Evolutionary conservation across 2,113 vertebrate genomes (phyloP).

Genomic region (Tragelaphus imberbis): DNA sequence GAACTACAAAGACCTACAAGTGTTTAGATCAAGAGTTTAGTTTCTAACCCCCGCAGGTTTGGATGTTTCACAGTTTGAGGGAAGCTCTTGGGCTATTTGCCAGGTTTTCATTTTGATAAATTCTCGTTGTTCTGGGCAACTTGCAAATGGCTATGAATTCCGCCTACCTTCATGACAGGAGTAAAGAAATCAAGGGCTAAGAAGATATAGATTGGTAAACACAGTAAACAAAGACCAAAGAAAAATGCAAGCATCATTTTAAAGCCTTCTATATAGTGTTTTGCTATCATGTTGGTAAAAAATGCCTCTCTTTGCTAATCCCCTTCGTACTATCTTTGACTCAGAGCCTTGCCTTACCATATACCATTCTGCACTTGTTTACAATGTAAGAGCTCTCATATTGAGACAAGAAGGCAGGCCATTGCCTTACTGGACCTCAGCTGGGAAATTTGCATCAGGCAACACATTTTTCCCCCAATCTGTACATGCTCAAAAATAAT

Average conservation of each 20-base stretch:
- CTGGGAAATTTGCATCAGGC: neutral
- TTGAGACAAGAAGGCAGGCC: neutral
- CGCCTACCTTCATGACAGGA: neutral
- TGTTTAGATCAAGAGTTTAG: conserved; percentile 27
- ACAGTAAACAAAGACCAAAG: neutral
- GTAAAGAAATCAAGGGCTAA: neutral
- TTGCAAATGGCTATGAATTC: conserved; percentile 12
- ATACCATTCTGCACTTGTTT: neutral
- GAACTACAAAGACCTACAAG: neutral
- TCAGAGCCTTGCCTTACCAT: neutral
- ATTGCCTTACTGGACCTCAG: neutral
- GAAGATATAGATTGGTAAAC: neutral
- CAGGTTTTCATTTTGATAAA: conserved; percentile 38
- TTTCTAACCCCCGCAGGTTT: neutral
- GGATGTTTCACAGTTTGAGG: neutral
- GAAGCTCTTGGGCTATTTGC: neutral
- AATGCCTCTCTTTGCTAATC: neutral
- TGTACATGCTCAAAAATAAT: neutral
- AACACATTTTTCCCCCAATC: neutral
- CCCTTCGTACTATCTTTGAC: neutral
- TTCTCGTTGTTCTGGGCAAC: neutral
- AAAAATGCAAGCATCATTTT: conserved; percentile 1
- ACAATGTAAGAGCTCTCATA: neutral
- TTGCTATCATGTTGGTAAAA: neutral
- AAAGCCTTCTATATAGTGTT: neutral